Evolutionary conservation across 2,888 invertebrate genomes (phyloP).

Genomic region (Drosophila diplacantha): DNA sequence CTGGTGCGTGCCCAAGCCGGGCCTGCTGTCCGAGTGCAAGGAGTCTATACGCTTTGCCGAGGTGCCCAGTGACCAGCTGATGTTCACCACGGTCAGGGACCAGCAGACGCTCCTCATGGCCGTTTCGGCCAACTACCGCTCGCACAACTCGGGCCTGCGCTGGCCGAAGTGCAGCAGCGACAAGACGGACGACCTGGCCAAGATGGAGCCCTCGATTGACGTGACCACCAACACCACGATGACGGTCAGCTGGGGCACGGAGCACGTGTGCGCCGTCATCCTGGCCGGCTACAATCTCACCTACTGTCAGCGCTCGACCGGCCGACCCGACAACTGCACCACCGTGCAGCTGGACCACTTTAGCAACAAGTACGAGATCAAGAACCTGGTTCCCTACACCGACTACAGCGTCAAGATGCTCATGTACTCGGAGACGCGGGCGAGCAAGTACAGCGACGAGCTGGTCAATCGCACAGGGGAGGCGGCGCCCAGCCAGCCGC

Average conservation of each 20-base stretch:
- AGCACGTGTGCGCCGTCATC: constrained; percentile 85
- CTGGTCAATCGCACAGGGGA: constrained; percentile 84
- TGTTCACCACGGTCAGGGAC: constrained; percentile 77
- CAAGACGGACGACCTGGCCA: constrained; percentile 69
- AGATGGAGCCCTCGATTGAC: constrained; percentile 70
- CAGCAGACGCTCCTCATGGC: constrained; percentile 83
- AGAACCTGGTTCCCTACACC: constrained; percentile 84
- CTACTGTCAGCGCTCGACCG: constrained; percentile 80
- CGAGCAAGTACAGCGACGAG: constrained; percentile 81
- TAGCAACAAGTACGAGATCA: constrained; percentile 79
- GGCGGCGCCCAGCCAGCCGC: constrained; percentile 81
- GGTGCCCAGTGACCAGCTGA: constrained; percentile 74
- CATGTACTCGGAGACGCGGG: constrained; percentile 80
- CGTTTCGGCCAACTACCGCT: constrained; percentile 85
- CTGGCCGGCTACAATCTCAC: constrained; percentile 86
- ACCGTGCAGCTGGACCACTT: constrained; percentile 46
- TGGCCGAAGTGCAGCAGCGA: constrained; percentile 85
- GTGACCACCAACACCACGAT: constrained; percentile 76
- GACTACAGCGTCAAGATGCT: constrained; percentile 85
- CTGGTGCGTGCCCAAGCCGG: constrained; percentile 84
- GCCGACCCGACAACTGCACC: constrained; percentile 56
- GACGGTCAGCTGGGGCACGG: constrained; percentile 86
- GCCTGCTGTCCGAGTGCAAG: constrained; percentile 81
- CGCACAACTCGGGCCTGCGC: constrained; percentile 88
- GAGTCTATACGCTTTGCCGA: constrained; percentile 82